A percentile compares a stretch with the other conserved stretches of the same genome.
Conservation (phyloP, 1,140 invertebrate species). For the Drosophila seguyi region DNA sequence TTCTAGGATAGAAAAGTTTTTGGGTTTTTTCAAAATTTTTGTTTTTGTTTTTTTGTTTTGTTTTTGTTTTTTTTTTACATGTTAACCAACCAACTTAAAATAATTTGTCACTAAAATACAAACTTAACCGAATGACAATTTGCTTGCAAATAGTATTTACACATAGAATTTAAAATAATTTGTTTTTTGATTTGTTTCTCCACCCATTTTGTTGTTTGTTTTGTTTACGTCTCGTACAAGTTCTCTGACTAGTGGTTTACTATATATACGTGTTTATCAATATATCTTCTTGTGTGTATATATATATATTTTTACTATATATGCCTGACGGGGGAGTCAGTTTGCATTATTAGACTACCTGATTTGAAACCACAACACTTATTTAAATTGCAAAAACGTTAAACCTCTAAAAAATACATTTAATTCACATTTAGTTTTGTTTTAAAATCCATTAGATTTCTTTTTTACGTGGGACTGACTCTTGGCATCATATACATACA, state of each 20-base stretch:
- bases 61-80: slow-evolving; percentile 29
- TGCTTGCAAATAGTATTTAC: slow-evolving; percentile 55
- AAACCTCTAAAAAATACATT: slow-evolving; percentile 76
- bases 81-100: slow-evolving; percentile 49
- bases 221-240: slow-evolving; percentile 30
- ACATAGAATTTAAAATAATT: slow-evolving; percentile 46
- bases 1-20: slow-evolving; percentile 34
- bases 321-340: slow-evolving; percentile 31
- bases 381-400: slow-evolving; percentile 64
- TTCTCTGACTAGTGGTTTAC: slow-evolving; percentile 70
- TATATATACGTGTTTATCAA: slow-evolving; percentile 32
- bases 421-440: slow-evolving; percentile 67
- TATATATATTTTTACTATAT: slow-evolving; percentile 37
- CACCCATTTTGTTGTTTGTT: slow-evolving; percentile 13
- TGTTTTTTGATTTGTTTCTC: slow-evolving; percentile 36
- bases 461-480: slow-evolving; percentile 60
- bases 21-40: slow-evolving; percentile 21
- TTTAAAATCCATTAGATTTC: slow-evolving; percentile 61
- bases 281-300: slow-evolving; percentile 29
- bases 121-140: slow-evolving; percentile 57
- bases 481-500: slow-evolving; percentile 55
- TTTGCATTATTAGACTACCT: slow-evolving; percentile 57
- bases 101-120: slow-evolving; percentile 63
- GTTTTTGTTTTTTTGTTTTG: slow-evolving; percentile 12
- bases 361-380: slow-evolving; percentile 80